Evolutionary conservation across 2,797 vertebrate species (phyloP).

Genomic region (Morus bassanus): DNA sequence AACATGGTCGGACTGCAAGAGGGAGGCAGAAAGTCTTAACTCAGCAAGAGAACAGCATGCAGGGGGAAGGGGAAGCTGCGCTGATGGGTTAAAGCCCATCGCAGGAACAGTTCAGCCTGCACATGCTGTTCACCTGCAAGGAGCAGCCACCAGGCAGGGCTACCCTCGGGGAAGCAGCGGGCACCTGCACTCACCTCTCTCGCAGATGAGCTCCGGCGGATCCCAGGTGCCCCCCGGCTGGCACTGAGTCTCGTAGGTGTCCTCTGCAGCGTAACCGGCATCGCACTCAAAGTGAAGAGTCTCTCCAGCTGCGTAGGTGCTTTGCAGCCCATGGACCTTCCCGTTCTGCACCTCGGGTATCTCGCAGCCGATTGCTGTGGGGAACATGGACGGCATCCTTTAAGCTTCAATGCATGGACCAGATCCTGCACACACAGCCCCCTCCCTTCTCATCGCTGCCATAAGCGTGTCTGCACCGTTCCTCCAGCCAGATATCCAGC

Average conservation of each 20-base stretch:
- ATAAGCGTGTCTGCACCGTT: accelerated
- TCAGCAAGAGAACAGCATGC: accelerated
- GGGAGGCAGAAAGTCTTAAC: neutral
- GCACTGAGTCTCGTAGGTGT: neutral
- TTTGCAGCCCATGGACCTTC: neutral
- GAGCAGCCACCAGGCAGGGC: neutral
- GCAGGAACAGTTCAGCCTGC: neutral
- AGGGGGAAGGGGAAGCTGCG: neutral
- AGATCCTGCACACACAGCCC: neutral
- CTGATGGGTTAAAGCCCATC: neutral
- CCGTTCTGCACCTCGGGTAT: neutral
- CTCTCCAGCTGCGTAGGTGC: no score
- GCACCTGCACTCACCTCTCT: neutral
- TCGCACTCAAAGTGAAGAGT: no score
- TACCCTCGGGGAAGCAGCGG: neutral
- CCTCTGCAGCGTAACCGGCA: neutral
- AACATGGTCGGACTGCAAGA: neutral
- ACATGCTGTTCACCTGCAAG: neutral
- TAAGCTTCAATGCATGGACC: accelerated
- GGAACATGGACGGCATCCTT: neutral
- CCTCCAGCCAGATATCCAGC: neutral
- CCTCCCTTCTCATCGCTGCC: neutral
- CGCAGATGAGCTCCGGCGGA: neutral
- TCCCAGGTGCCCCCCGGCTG: neutral
- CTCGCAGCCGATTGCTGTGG: neutral